Conservation (phyloP, 2,797 vertebrate genomes). For the Xenentodon cancila region DNA sequence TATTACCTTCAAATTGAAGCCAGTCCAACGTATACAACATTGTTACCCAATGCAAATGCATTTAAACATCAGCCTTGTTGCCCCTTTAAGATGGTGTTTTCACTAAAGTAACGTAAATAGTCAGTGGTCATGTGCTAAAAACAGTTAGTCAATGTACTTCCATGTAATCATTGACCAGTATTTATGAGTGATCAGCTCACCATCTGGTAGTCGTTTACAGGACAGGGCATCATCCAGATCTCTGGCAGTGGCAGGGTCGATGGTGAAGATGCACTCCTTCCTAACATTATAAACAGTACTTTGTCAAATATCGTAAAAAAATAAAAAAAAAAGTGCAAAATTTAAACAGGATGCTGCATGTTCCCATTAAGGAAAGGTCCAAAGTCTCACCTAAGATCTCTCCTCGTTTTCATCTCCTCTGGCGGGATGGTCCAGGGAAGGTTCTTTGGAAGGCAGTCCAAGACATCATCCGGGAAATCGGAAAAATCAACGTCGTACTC, state of each 20-base stretch:
- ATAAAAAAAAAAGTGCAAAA: background rate
- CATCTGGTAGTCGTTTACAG: slow-evolving; percentile 92
- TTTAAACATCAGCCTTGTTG: too few species aligned
- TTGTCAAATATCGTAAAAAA: slow-evolving; percentile 29
- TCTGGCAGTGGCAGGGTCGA: slow-evolving; percentile 94
- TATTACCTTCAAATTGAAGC: too few species aligned
- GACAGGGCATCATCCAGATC: slow-evolving; percentile 97
- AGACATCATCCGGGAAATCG: slow-evolving; percentile 89
- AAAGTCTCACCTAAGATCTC: slow-evolving; percentile 88
- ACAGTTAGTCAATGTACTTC: background rate
- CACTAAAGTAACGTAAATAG: too few species aligned
- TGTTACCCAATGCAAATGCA: too few species aligned
- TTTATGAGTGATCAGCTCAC: slow-evolving; percentile 72
- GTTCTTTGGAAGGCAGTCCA: slow-evolving; percentile 89
- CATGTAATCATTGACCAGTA: background rate
- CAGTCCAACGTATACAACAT: too few species aligned
- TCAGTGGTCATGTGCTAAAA: too few species aligned
- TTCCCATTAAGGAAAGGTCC: background rate
- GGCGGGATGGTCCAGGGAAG: slow-evolving; percentile 91
- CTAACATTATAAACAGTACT: slow-evolving; percentile 72
- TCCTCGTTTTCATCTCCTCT: slow-evolving; percentile 86
- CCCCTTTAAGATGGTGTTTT: too few species aligned
- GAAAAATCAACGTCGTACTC: slow-evolving; percentile 95
- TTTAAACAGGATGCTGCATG: background rate
- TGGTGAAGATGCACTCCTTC: slow-evolving; percentile 95